A percentile compares a stretch with the other conserved stretches of the same genome.
These are phyloP conservation scores for Callyntrura guangdongensis DNA, from an alignment of 2,888 invertebrate genomes.

Conservation along the genomic window DNA sequence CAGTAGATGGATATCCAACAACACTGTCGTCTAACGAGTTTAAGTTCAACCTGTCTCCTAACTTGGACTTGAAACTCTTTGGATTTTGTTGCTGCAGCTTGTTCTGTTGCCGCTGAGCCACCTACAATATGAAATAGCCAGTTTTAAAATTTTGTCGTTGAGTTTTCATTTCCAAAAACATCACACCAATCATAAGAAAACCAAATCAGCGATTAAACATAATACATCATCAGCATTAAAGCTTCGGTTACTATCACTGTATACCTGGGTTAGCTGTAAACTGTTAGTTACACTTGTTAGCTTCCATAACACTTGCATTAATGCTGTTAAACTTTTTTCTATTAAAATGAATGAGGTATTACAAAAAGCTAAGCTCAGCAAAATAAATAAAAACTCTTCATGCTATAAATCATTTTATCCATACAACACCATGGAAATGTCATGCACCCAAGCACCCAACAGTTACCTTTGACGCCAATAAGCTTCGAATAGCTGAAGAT, in stretches of 20 bases:
- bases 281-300: too few species aligned
- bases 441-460: slow-evolving; percentile 3
- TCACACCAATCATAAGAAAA: background rate
- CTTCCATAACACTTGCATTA: too few species aligned
- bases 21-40: slow-evolving; percentile 50
- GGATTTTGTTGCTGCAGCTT: slow-evolving; percentile 86
- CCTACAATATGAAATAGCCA: slow-evolving; percentile 86
- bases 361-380: background rate
- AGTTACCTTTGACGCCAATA: slow-evolving; percentile 85
- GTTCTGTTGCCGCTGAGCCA: slow-evolving; percentile 90
- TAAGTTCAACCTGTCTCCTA: slow-evolving; percentile 52
- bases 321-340: too few species aligned
- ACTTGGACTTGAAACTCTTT: slow-evolving; percentile 68
- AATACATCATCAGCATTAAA: too few species aligned
- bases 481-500: slow-evolving; percentile 84
- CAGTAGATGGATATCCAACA: background rate
- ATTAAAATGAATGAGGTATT: too few species aligned
- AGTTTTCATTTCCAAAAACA: background rate
- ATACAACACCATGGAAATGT: slow-evolving; percentile 27
- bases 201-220: too few species aligned
- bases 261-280: too few species aligned
- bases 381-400: background rate
- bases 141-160: background rate
- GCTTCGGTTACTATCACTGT: too few species aligned
- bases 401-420: background rate